Conservation (phyloP, 2,797 vertebrate species). For the Siniperca undulata region DNA sequence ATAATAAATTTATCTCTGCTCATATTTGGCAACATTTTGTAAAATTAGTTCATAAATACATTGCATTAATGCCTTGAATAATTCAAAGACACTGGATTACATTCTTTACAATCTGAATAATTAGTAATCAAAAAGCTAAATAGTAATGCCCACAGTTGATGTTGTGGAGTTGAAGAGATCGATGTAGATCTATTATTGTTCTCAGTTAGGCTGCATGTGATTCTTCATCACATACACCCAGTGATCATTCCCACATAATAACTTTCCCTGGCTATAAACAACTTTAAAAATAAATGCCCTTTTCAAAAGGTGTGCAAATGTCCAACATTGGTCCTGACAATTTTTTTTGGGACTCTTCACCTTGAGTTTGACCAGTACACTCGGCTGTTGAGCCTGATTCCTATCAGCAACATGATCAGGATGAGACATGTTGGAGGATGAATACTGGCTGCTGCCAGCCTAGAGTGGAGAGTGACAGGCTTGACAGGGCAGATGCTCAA, state of each 20-base stretch:
- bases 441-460: slow-evolving; percentile 53
- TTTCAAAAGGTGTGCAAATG: slow-evolving; percentile 29
- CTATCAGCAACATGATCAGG: slow-evolving; percentile 52
- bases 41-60: slow-evolving; percentile 20
- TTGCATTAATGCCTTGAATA: background rate
- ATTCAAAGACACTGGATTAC: slow-evolving; percentile 22
- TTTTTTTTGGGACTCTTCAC: slow-evolving; percentile 7
- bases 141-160: background rate
- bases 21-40: background rate
- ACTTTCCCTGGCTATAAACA: background rate
- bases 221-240: slow-evolving; percentile 18
- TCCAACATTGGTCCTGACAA: slow-evolving; percentile 2
- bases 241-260: slow-evolving; percentile 36
- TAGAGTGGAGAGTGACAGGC: slow-evolving; percentile 67
- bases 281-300: background rate
- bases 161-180: slow-evolving; percentile 1
- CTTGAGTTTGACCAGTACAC: slow-evolving; percentile 33
- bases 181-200: slow-evolving; percentile 19
- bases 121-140: slow-evolving; percentile 24
- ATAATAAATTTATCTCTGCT: background rate
- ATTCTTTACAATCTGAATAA: slow-evolving; percentile 14
- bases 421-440: slow-evolving; percentile 45
- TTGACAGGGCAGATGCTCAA: slow-evolving; percentile 68
- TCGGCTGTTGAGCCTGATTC: slow-evolving; percentile 36
- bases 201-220: slow-evolving; percentile 12